Conservation (phyloP, 2,888 invertebrate genomes). For the Anticlea derivata region DNA sequence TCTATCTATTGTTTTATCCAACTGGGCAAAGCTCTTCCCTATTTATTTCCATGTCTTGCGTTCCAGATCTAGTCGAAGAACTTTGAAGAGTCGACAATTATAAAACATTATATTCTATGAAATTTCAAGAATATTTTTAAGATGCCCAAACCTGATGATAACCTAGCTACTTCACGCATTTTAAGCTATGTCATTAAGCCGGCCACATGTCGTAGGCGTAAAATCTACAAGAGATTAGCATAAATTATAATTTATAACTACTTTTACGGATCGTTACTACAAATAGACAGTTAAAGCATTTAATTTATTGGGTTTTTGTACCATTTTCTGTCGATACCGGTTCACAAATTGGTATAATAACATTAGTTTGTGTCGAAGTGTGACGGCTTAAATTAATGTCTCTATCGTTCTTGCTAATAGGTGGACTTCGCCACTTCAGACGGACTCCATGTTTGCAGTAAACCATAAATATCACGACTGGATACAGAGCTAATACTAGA, state of each 20-base stretch:
- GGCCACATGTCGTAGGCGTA: conserved; percentile 56
- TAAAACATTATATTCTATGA: too few relatives aligned
- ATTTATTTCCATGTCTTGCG: too few relatives aligned
- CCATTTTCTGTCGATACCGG: conserved; percentile 35
- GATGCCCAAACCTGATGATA: not conserved
- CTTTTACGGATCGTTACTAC: conserved; percentile 60
- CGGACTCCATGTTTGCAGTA: conserved; percentile 8
- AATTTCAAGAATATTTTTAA: too few relatives aligned
- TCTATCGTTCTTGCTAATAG: conserved; percentile 22
- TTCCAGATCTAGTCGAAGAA: too few relatives aligned
- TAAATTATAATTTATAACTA: conserved; percentile 64
- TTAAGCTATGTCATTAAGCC: conserved; percentile 37
- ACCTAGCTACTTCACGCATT: conserved; percentile 24
- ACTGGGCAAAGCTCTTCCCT: too few relatives aligned
- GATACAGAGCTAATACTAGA: too few relatives aligned
- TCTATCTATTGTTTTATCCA: too few relatives aligned
- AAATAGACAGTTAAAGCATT: conserved; percentile 54
- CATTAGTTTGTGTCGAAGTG: conserved; percentile 31
- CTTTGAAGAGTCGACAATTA: too few relatives aligned
- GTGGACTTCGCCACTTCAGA: not conserved
- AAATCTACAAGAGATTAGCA: conserved; percentile 59
- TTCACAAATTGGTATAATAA: conserved; percentile 35
- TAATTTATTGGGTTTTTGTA: conserved; percentile 47
- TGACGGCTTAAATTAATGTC: conserved; percentile 35
- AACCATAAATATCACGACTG: not conserved